Percentiles rank a stretch among this genome's conserved stretches.
Evolutionary conservation across 53 echinoderm and acorn worm species (phyloP).

Genomic region (Arbacia lixula): DNA sequence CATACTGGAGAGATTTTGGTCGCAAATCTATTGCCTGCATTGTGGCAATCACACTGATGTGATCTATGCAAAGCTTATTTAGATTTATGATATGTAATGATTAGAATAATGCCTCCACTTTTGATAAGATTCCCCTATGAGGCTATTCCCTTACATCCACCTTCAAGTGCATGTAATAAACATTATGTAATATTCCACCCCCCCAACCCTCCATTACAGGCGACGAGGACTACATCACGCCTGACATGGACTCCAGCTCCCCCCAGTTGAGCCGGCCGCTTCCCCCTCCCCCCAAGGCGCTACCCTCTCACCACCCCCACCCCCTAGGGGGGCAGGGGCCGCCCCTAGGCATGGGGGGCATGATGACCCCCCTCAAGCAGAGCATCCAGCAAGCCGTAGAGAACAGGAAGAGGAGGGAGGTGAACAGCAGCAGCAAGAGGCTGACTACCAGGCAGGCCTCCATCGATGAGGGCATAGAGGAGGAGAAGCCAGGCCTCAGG

Average conservation of each 20-base stretch:
- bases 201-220: neutral
- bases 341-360: neutral
- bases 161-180: no score
- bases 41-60: no score
- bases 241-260: slow-evolving; percentile 20
- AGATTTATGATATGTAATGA: no score
- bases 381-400: slow-evolving; percentile 27
- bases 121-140: no score
- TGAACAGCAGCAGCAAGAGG: slow-evolving; percentile 3
- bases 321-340: neutral
- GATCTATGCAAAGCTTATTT: no score
- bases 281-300: slow-evolving; percentile 27
- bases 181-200: no score
- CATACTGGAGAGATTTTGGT: no score
- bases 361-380: neutral
- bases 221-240: slow-evolving; percentile 53
- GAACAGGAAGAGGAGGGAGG: neutral
- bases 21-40: no score
- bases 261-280: slow-evolving; percentile 26
- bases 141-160: no score
- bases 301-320: no score
- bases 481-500: slow-evolving; percentile 38
- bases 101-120: no score
- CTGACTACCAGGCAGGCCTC: slow-evolving; percentile 37
- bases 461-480: slow-evolving; percentile 43